phyloP scores from a whole-genome alignment of 1,140 invertebrate species.

The Drosophila willistoni region DNA sequence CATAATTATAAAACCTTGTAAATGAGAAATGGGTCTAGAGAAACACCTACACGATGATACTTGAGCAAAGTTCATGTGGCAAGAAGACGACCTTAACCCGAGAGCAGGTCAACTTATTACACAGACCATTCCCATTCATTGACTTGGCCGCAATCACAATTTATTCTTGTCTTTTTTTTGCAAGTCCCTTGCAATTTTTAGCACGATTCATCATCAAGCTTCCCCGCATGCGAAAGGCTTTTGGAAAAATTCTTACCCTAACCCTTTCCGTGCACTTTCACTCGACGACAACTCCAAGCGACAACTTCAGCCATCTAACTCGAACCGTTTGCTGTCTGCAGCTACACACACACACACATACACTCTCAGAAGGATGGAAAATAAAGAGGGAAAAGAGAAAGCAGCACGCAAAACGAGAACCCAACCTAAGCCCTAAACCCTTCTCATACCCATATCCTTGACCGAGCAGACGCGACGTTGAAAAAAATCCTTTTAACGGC shows the following conservation, averaged over 20 bases:
- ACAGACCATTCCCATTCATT: constrained; percentile 29
- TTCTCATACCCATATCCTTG: background rate
- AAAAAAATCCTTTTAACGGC: constrained; percentile 67
- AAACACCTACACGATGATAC: background rate
- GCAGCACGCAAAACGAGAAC: constrained; percentile 17
- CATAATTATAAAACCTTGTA: background rate
- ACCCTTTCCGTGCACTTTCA: constrained; percentile 59
- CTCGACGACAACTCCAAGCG: constrained; percentile 52
- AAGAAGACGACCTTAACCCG: constrained; percentile 43
- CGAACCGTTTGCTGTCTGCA: constrained; percentile 50
- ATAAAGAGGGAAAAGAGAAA: background rate
- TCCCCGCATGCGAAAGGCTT: constrained; percentile 5
- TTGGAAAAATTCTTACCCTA: constrained; percentile 10
- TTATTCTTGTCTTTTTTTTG: constrained; percentile 30
- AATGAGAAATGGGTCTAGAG: background rate
- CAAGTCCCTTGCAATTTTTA: constrained; percentile 25
- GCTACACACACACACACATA: constrained; percentile 21
- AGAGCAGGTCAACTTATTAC: constrained; percentile 43
- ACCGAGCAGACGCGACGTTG: constrained; percentile 56
- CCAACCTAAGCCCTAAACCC: constrained; percentile 35
- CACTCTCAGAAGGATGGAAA: background rate
- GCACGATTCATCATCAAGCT: constrained; percentile 34
- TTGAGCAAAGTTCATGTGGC: constrained; percentile 23
- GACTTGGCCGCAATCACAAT: constrained; percentile 8
- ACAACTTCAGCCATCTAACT: constrained; percentile 25